A percentile compares a stretch with the other conserved stretches of the same genome.
Evolutionary conservation across 2,888 invertebrate species (phyloP).

Genomic region (Molorchus minor): DNA sequence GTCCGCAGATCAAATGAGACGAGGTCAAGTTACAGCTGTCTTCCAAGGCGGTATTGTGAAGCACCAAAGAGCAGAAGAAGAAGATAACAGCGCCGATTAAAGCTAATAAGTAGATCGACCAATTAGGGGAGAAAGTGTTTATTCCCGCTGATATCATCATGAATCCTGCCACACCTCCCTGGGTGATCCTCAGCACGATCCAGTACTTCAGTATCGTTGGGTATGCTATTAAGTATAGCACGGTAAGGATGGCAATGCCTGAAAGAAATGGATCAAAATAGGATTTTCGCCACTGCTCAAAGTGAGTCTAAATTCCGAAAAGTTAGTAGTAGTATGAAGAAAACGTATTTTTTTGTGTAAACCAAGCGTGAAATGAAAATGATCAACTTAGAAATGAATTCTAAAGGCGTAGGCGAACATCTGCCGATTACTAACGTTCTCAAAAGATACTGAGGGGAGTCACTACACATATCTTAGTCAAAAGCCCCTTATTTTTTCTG

Average conservation of each 20-base stretch:
- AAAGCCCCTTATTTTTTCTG: no score
- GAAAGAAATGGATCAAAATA: slow-evolving; percentile 16
- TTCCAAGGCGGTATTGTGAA: slow-evolving; percentile 56
- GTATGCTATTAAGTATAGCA: not conserved
- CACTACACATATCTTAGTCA: no score
- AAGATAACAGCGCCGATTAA: slow-evolving; percentile 46
- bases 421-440: no score
- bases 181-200: slow-evolving; percentile 56
- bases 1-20: slow-evolving; percentile 53
- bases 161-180: slow-evolving; percentile 55
- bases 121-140: slow-evolving; percentile 53
- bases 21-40: slow-evolving; percentile 58
- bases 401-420: no score
- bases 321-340: no score
- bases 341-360: no score
- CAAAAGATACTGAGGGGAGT: no score
- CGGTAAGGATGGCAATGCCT: slow-evolving; percentile 42
- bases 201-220: slow-evolving; percentile 55
- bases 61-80: slow-evolving; percentile 48
- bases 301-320: no score
- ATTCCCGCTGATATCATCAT: slow-evolving; percentile 55
- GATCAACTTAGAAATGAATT: no score
- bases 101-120: slow-evolving; percentile 43
- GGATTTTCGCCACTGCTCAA: no score
- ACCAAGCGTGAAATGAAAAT: no score